Percentiles rank a stretch among this genome's conserved stretches.
Conservation (phyloP, 2,797 vertebrate genomes). For the Acestrorhynchus altus region DNA sequence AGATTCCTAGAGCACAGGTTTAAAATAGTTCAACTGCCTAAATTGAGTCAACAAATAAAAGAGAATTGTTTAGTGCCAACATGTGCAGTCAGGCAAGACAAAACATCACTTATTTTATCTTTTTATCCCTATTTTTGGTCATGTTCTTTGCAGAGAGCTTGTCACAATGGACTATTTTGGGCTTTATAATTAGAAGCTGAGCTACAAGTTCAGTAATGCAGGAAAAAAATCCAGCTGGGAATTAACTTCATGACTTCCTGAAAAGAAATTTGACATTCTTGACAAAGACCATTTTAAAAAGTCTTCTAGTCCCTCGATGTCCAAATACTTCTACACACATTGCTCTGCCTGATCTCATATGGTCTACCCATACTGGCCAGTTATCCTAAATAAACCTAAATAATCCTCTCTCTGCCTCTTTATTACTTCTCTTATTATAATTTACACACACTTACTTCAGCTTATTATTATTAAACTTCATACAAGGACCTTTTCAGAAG, state of each 20-base stretch:
- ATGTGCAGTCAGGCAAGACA: conserved; percentile 36
- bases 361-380: neutral
- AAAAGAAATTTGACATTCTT: conserved; percentile 11
- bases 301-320: neutral
- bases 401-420: neutral
- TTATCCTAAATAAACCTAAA: neutral
- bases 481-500: neutral
- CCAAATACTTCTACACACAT: neutral
- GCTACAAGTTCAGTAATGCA: conserved; percentile 47
- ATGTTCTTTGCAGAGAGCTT: conserved; percentile 36
- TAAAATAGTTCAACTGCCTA: conserved; percentile 29
- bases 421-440: neutral
- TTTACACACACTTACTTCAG: neutral
- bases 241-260: conserved; percentile 45
- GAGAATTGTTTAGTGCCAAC: conserved; percentile 17
- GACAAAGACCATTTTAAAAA: conserved; percentile 3
- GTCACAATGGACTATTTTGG: conserved; percentile 46
- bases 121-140: conserved; percentile 32
- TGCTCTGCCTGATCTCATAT: neutral
- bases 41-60: conserved; percentile 13
- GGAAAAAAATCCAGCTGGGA: conserved; percentile 30
- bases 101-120: conserved; percentile 39
- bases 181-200: conserved; percentile 45
- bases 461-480: neutral
- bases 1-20: conserved; percentile 1